Base-by-base conservation (phyloP, 2,113 vertebrate genomes). In the Psilopogon haemacephalus region DNA sequence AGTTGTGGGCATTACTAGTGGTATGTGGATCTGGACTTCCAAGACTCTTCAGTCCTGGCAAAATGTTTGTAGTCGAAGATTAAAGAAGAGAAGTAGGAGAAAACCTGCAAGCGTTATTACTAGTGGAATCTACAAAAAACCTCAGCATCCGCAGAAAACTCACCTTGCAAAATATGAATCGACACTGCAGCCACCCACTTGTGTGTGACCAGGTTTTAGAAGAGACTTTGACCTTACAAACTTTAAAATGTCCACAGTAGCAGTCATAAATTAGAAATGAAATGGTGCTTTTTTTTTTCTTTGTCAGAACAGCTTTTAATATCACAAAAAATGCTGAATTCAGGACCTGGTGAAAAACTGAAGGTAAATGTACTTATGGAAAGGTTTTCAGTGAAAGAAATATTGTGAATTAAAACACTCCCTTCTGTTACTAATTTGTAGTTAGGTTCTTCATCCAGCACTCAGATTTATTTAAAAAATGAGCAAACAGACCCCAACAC, bases 11-110 rank as follows among this genome's bases (percentile, higher is more conserved):
- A 99, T 99, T 95, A 99, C 99, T 32, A 99, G 99, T 24, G 99
- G 99, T 48, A 98, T 99, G 98, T 99, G 99, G 99, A 98, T 99
- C 96, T 99, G 99, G 99, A 99, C 99, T 44, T 98, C 99, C 85
- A 99, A 99, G 97, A 99, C 99, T 1, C 97, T 99, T 88, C 99
- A 99, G 81, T 99, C 99, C 19, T 99, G 99, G 99, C 99, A 99
- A 96, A 98, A 98, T 3, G 98, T 99, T 42, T 99, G 99, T 87
- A 98, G 98, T 96, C 98, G 98, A 84, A 97, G 98, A 91, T 84
- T 99, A 37, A 98, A 98, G 97, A 98, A 98, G 95, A 98, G 98
- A 90, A 98, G 98, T 13, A 97, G 98, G 86, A 97, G 98, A 91
- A 99, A 99, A 97, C 98, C 99, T 0, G 98, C 98, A 67, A 98